Evolutionary conservation across 2,113 vertebrate genomes (phyloP), one percentile per base, ranked within the genome.

Genomic region (Acanthisitta chloris): DNA sequence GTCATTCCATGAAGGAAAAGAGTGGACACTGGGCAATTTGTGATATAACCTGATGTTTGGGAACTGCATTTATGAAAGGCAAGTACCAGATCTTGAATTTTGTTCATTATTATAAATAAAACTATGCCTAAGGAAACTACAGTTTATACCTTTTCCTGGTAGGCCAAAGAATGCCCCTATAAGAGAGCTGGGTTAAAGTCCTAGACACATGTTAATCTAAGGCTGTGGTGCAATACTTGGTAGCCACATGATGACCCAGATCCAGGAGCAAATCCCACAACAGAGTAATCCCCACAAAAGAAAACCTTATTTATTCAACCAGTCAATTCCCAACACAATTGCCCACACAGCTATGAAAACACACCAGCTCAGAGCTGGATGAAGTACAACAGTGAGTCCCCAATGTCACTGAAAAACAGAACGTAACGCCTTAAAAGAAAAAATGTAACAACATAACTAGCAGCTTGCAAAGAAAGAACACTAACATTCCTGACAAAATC

Each of bases 181-280:
- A 54, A 82, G 38, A 82, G 36, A 43, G 55, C 70, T 40, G 62
- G 28, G 48, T 49, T 86, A 48, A 95, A 93, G 71, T 66, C 85
- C 74, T 65, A 64, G 46, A 88, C 93, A 54, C 76, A 77, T 91
- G 91, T 83, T 86, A 89, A 92, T 73, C 88, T 73, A 69, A 86
- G 58, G 64, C 70, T 94, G 61, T 85, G 65, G 29, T 81, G 61
- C 65, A 87, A 85, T n/a, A 81, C 46, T 71, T 48, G 69, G 73
- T 74, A 79, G 78, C 84, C 81, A 93, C 87, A 87, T 10, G 78
- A 92, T 76, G 73, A 89, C 55, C 73, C 42, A 84, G 64, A 94
- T 94, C 55, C 59, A 89, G 72, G 17, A 94, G 71, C 17, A 77
- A 95, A 95, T 79, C 78, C 90, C 78, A 85, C 48, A 81, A 36